Evolutionary conservation across 2,797 vertebrate genomes (phyloP).

Genomic region (Oreonectes daqikongensis): DNA sequence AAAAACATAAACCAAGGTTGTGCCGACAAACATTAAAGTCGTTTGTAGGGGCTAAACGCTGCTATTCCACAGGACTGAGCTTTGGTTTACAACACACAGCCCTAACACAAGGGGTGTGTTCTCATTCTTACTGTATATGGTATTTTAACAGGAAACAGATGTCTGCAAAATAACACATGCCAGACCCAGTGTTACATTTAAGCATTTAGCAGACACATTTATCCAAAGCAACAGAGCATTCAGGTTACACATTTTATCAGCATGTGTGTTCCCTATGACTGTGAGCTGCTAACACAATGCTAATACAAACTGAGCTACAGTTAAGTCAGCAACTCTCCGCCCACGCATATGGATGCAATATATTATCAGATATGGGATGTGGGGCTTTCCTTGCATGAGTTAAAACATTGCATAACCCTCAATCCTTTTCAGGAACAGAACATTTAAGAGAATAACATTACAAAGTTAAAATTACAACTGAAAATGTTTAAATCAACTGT

Average conservation of each 20-base stretch:
- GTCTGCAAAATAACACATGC: slow-evolving; percentile 37
- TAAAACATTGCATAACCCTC: not conserved
- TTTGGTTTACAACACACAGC: slow-evolving; percentile 31
- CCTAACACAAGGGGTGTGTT: slow-evolving; percentile 9
- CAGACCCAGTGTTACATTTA: slow-evolving; percentile 26
- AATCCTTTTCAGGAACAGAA: not conserved
- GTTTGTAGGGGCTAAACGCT: slow-evolving; percentile 33
- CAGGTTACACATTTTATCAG: too few relatives aligned
- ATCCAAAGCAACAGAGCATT: too few relatives aligned
- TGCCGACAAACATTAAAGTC: slow-evolving; percentile 46
- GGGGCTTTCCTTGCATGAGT: not conserved
- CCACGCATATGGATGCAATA: slow-evolving; percentile 18
- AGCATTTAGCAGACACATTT: too few relatives aligned
- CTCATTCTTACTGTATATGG: slow-evolving; percentile 22
- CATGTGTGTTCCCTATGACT: too few relatives aligned
- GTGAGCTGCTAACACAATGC: too few relatives aligned
- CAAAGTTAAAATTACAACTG: too few relatives aligned
- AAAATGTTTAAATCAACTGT: too few relatives aligned
- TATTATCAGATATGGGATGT: slow-evolving; percentile 1
- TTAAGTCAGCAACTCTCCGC: slow-evolving; percentile 23
- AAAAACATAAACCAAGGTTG: not conserved
- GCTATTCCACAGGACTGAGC: slow-evolving; percentile 27
- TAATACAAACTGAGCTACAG: too few relatives aligned
- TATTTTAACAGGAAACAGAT: slow-evolving; percentile 38
- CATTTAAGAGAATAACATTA: not conserved